These are phyloP conservation scores for Macrochelys suwanniensis DNA, from an alignment of 2,797 vertebrate genomes.

Conservation along the genomic window DNA sequence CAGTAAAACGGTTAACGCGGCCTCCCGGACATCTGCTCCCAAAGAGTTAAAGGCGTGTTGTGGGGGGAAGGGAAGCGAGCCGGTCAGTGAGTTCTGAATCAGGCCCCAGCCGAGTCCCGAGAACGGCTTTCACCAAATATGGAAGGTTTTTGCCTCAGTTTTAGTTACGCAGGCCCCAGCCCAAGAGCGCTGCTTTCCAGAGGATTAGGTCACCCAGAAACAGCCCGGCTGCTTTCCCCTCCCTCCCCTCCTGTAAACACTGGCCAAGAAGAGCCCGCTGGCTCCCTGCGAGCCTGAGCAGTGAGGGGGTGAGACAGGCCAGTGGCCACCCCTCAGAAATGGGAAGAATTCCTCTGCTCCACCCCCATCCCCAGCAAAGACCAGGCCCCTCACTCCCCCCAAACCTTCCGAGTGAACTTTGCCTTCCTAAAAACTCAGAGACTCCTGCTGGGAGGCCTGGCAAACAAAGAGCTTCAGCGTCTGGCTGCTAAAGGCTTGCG, in stretches of 20 bases:
- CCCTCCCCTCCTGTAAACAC: background rate
- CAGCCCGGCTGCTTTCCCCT: background rate
- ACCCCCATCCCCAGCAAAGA: background rate
- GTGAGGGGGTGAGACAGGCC: background rate
- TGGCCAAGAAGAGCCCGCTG: background rate
- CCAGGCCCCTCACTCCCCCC: background rate
- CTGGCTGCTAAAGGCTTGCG: background rate
- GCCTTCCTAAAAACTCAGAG: background rate
- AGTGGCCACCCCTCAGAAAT: background rate
- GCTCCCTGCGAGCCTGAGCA: background rate
- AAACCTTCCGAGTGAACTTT: background rate
- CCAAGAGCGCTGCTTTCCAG: conserved; percentile 84
- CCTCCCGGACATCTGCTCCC: background rate
- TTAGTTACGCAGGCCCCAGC: conserved; percentile 84
- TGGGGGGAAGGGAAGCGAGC: conserved; percentile 14
- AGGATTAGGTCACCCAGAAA: conserved; percentile 83
- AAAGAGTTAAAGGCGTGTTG: background rate
- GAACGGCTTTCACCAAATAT: conserved; percentile 86
- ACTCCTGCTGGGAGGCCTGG: background rate
- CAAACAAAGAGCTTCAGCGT: background rate
- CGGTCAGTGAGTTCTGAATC: conserved; percentile 30
- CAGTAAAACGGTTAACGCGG: background rate
- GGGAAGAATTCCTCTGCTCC: background rate
- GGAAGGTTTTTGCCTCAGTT: conserved; percentile 86
- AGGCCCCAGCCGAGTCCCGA: conserved; percentile 52